Evolutionary conservation across 2,797 vertebrate species (phyloP).

Genomic region (Natrix natrix): DNA sequence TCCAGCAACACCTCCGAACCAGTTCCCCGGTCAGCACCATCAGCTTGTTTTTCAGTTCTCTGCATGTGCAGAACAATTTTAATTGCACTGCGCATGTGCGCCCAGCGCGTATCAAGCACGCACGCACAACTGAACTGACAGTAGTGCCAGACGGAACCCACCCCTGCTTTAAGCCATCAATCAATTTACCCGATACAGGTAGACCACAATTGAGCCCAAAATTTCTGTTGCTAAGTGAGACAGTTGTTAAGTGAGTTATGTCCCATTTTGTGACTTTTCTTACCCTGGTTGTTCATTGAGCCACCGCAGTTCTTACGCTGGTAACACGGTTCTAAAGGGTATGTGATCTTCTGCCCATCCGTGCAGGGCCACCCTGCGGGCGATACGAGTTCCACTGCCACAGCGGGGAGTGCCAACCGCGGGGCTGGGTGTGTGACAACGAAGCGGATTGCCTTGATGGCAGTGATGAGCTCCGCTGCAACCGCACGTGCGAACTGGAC

Average conservation of each 20-base stretch:
- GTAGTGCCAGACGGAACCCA: too few species aligned
- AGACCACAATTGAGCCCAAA: background rate
- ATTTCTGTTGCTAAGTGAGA: background rate
- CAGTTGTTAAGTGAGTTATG: too few species aligned
- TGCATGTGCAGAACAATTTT: too few species aligned
- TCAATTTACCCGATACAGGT: background rate
- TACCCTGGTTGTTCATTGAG: background rate
- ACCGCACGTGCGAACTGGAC: slow-evolving; percentile 64
- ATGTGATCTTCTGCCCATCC: rapidly evolving
- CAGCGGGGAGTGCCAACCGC: slow-evolving; percentile 78
- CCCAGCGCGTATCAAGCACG: too few species aligned
- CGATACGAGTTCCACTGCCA: slow-evolving; percentile 77
- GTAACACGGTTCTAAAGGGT: background rate
- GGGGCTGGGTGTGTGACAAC: slow-evolving; percentile 83
- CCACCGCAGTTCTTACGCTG: rapidly evolving
- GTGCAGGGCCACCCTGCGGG: slow-evolving; percentile 65
- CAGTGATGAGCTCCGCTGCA: slow-evolving; percentile 80
- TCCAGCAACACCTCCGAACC: too few species aligned
- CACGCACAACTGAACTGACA: too few species aligned
- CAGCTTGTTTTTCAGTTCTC: too few species aligned
- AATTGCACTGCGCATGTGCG: too few species aligned
- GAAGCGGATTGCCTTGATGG: slow-evolving; percentile 84
- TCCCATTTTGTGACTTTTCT: background rate
- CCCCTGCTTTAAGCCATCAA: background rate
- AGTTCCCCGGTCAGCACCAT: too few species aligned